Base-by-base conservation (phyloP, 2,888 invertebrate genomes). In the Schizaphis graminum region DNA sequence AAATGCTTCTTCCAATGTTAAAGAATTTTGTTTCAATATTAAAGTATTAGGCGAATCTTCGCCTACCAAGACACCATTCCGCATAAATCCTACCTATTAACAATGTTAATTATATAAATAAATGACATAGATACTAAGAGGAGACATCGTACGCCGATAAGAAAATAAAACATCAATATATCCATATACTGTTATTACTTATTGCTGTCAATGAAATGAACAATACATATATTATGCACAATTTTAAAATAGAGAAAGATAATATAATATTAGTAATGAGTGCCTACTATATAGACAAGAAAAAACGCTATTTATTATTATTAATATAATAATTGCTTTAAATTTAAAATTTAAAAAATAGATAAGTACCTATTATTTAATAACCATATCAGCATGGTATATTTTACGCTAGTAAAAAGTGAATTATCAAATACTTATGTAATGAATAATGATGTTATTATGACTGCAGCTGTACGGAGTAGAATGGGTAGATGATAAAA, bases 1-100 rank as follows among this genome's bases (percentile, higher is more conserved):
- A 95, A 96, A 96, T 5, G 96, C 96, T 91, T 96, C 96, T 95
- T 96, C 96, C 57, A 96, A 95, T n/a, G 96, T 95, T 11, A 95
- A 88, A 92, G 95, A 95, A 28, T 95, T 95, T 94, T 95, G 95
- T 41, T 95, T 91, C 26, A 95, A 94, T 92, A 96, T 95, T 26
- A 96, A 95, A 7, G 95, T 95, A 24, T 94, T 94, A 0, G 96
- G 96, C 28, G 96, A 95, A 94, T 96, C 96, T 95, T 96, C 96
- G 0, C 96, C 96, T 47, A 96, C 95, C 24, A 96, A 95, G 56
- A 96, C 95, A 0, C 96, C 96, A 95, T 96, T 96, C 94, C 96
- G 95, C 96, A 96, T 96, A 93, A 96, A 95, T 13, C 96, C 96
- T 94, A 96, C 96, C 94, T 94, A 44, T 88, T 41, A 26, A 41